A percentile compares a stretch with the other conserved stretches of the same genome.
phyloP scores from a whole-genome alignment of 2,797 vertebrate genomes.

The Premnoplex brunnescens region DNA sequence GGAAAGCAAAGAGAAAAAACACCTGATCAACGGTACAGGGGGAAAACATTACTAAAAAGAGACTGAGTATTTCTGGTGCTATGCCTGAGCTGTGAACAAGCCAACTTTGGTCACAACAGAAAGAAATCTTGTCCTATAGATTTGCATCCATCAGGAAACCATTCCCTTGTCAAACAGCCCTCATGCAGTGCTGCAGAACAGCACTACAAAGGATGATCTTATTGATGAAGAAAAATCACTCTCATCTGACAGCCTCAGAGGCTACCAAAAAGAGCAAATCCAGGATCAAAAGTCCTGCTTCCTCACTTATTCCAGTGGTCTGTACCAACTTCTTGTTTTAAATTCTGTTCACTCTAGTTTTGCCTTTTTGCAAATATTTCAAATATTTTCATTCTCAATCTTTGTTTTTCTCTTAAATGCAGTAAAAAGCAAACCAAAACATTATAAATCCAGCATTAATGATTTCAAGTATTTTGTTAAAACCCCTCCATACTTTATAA shows the following conservation, averaged over 20 bases:
- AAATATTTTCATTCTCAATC: background rate
- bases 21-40: fast-evolving
- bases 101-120: background rate
- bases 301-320: background rate
- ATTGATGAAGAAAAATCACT: background rate
- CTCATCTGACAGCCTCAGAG: background rate
- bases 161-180: background rate
- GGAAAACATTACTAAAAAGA: background rate
- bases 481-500: background rate
- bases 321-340: background rate
- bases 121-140: background rate
- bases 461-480: background rate
- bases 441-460: background rate
- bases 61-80: background rate
- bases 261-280: background rate
- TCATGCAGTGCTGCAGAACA: background rate
- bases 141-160: background rate
- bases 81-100: background rate
- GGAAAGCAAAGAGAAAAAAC: background rate
- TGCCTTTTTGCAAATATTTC: background rate
- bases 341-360: background rate
- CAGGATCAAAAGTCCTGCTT: background rate
- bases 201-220: background rate
- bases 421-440: background rate
- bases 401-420: background rate